Base-by-base conservation (phyloP, 2,797 vertebrate species). In the Enteromius fasciolatus region DNA sequence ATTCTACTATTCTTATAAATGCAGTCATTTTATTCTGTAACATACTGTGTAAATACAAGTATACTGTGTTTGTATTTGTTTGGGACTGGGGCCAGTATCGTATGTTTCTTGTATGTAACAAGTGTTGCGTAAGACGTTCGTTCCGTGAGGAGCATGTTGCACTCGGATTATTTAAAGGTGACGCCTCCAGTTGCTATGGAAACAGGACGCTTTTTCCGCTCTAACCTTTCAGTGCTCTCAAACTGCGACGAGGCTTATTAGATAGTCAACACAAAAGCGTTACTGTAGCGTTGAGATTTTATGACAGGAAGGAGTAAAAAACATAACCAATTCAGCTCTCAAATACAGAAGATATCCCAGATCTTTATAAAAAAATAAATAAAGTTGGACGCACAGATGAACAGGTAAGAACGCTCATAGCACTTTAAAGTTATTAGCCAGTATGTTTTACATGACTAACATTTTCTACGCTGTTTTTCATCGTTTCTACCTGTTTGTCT, bases 161-260 rank as follows among this genome's bases (percentile, higher is more conserved):
- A 54, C 68, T 59, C 78, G 81, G 81, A 66, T 28, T 78, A 57
- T 78, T 83, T 76, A 0, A 17, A 33, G 48, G 48, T 52, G 68
- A 76, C 70, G 23, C 39, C n/a, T 6, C 4, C 7, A 4, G 82
- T 87, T 82, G 67, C 72, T 59, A 8, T 77, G 73, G 84, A 80
- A 80, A 84, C 84, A 23, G 8, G 1, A 69, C 44, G 36, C 80
- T 48, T 69, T 57, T 31, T 33, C 28, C 0, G 6, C 54, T 5
- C 5, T 25, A 33, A 31, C n/a, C 23, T 61, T 10, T 36, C 52
- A 2, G 3, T 2, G 11, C 44, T 67, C 61, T 78, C 61, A 67
- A 78, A 78, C 76, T 52, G 41, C 59, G 41, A 64, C 73, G 52
- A 59, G 9, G 78, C 18, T 44, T 63, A 48, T 44, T 44, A 44